Conservation (phyloP, 2,888 invertebrate genomes). For the Neoaliturus tenellus region DNA sequence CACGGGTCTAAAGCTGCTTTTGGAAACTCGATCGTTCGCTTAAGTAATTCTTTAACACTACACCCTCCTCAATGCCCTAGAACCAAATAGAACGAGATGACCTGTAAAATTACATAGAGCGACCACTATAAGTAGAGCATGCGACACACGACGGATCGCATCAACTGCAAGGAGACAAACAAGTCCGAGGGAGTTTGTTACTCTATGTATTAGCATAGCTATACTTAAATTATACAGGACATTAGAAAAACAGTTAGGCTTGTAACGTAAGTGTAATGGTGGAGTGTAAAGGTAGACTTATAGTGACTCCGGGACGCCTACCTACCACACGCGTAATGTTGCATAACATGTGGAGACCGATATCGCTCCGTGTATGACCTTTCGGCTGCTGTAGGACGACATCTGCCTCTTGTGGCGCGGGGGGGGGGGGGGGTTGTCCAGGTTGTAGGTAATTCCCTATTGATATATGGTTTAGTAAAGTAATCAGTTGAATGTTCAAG, state of each 20-base stretch:
- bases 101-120: neutral
- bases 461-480: too few species aligned
- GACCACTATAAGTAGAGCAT: neutral
- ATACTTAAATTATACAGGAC: slow-evolving; percentile 50
- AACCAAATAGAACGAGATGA: neutral
- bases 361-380: slow-evolving; percentile 17
- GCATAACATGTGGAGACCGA: neutral
- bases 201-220: slow-evolving; percentile 36
- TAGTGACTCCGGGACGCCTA: slow-evolving; percentile 33
- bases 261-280: slow-evolving; percentile 45
- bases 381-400: neutral
- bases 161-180: neutral
- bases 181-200: neutral
- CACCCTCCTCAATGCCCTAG: neutral
- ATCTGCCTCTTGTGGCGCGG: neutral
- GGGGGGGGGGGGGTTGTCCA: neutral
- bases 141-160: neutral
- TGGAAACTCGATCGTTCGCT: too few species aligned
- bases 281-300: slow-evolving; percentile 40
- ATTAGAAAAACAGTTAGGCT: slow-evolving; percentile 49
- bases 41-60: too few species aligned
- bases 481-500: too few species aligned
- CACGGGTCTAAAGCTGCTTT: too few species aligned
- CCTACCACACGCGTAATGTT: neutral
- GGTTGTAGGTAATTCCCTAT: too few species aligned